Percentiles rank a stretch among this genome's conserved stretches.
These are phyloP conservation scores for Agriopis marginaria DNA, from an alignment of 2,888 invertebrate genomes.

Conservation along the genomic window DNA sequence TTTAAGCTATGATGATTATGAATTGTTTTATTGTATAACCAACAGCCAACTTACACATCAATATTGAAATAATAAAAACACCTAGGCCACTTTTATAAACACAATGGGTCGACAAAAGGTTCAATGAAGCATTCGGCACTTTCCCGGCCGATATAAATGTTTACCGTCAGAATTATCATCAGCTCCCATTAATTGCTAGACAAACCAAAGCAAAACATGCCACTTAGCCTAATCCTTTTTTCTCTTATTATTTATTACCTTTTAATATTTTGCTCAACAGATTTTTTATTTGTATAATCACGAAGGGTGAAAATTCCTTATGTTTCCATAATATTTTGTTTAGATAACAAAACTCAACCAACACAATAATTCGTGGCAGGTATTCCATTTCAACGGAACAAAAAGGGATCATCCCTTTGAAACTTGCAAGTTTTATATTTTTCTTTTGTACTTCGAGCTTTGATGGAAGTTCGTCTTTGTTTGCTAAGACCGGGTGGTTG, in stretches of 20 bases:
- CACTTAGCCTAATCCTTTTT: neutral
- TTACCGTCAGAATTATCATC: neutral
- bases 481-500: constrained; percentile 38
- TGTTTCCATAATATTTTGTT: constrained; percentile 47
- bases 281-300: neutral
- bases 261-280: neutral
- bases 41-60: too few relatives aligned
- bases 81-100: too few relatives aligned
- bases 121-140: too few relatives aligned
- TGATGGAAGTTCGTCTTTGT: constrained; percentile 75
- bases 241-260: neutral
- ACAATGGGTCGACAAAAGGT: too few relatives aligned
- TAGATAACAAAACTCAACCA: constrained; percentile 43
- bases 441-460: constrained; percentile 73
- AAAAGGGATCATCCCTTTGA: constrained; percentile 76
- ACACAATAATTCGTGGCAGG: constrained; percentile 66
- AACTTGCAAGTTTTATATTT: constrained; percentile 77
- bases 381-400: constrained; percentile 65
- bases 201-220: too few relatives aligned
- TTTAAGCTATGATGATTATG: too few relatives aligned
- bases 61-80: too few relatives aligned
- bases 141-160: too few relatives aligned
- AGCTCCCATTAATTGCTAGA: neutral
- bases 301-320: constrained; percentile 36
- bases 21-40: too few relatives aligned